Base-by-base conservation (phyloP, 2,797 vertebrate genomes). In the Falco columbarius region DNA sequence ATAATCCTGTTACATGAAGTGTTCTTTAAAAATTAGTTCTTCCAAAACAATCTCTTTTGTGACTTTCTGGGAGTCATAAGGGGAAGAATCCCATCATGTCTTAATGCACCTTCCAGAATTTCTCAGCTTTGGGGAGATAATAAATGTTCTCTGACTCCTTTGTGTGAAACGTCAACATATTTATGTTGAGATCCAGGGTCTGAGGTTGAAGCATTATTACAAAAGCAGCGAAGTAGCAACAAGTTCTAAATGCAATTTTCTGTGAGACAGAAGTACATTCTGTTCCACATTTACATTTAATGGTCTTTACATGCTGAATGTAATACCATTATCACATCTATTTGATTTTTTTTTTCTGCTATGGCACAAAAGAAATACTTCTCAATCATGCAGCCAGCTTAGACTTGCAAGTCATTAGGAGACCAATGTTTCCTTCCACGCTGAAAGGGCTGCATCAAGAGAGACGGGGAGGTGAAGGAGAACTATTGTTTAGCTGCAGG, bases 281-380 rank as follows among this genome's bases (percentile, higher is more conserved):
- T 76, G 34, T 86, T 97, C 82, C 93, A 34, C 56, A 13, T 95
- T 96, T 94, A 94, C 61, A 96, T 81, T 86, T 72, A 86, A 40
- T 74, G 84, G 95, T 96, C 81, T 97, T 96, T 93, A 95, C 62
- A 52, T 86, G 94, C 66, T 86, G 92, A 97, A 97, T 92, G 87
- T 74, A 95, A 86, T 66, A 36, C 82, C 86, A 94, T 97, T 95
- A 97, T 89, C 82, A 77, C 83, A 93, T 80, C 93, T 93, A 95
- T 93, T 93, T 90, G 76, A 97, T 90, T 96, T 89, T 81, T 87
- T 87, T 92, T 93, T 93, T 86, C 74, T 89, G 76, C 92, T 89
- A 68, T 0, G 0, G 92, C 86, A 96, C 74, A 93, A 94, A 97
- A 94, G 84, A 92, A 94, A 93, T 86, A 87, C 58, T 81, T 92